Base-by-base conservation (phyloP, 2,113 vertebrate species). In the Cacatua alba region DNA sequence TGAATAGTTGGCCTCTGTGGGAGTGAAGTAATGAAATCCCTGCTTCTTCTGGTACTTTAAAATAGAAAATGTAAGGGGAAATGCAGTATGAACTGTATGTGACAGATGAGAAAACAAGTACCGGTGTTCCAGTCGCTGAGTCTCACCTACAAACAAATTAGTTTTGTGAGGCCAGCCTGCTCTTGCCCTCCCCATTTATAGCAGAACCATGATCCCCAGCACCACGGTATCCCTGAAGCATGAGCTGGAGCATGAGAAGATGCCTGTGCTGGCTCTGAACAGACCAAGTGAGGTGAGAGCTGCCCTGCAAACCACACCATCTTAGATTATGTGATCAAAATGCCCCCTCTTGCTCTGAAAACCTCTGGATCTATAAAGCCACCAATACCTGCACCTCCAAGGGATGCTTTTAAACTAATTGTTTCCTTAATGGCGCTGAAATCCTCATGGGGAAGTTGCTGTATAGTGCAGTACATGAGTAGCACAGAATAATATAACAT, bases 1-100 rank as follows among this genome's bases (percentile, higher is more conserved):
- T 72, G 85, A 88, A 72, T 44, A 44, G 35, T 35, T 86, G 77
- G 89, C 83, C 89, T 91, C 86, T 92, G 90, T 92, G 83, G 95
- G 94, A 91, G 77, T 77, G 57, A 90, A 89, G 48, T 13, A 29
- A 90, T 72, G 92, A 96, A 88, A 84, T 57, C 88, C 69, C 65
- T 39, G 72, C 55, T 78, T 74, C 76, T 84, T 5, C 49, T 86
- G 60, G 63, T 68, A 59, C 65, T 92, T 44, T 13, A 72, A 90
- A 82, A 92, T 24, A 82, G 65, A 78, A 90, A 71, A 93, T 44
- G n/a, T 0, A 18, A 41, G 62, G 57, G 69, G 55, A 83, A 63
- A 84, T 57, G 51, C 43, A 13, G 43, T 6, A 71, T 33, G 69
- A 75, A 62, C 77, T 68, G 0, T 6, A 43, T 29, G 72, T 60